Evolutionary conservation across 2,113 vertebrate species (phyloP).

Genomic region (Bettongia penicillata): DNA sequence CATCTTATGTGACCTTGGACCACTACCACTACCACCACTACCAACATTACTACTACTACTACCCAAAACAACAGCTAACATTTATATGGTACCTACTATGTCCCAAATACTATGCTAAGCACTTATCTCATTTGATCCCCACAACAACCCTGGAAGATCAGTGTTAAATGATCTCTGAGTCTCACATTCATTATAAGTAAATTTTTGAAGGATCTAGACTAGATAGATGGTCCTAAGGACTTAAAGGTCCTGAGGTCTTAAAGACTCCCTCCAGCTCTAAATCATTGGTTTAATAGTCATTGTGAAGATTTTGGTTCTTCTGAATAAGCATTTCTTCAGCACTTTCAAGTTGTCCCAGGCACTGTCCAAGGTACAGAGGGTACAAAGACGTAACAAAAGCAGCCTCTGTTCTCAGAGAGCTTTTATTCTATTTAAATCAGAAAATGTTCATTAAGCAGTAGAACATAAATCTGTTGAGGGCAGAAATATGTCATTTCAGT

Average conservation of each 20-base stretch:
- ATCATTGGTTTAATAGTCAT: not conserved
- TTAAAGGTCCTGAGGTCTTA: no score
- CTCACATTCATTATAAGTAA: not conserved
- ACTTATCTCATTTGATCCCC: not conserved
- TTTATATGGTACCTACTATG: not conserved
- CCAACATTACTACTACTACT: no score
- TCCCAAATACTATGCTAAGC: not conserved
- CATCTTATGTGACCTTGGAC: not conserved
- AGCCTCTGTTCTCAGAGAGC: not conserved
- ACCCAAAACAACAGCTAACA: not conserved
- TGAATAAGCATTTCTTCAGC: not conserved
- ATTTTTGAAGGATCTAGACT: not conserved
- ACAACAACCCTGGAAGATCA: not conserved
- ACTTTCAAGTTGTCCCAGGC: not conserved
- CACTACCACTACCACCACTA: not conserved
- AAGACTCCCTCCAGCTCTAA: not conserved
- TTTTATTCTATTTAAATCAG: not conserved
- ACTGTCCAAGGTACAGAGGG: not conserved
- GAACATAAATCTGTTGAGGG: not conserved
- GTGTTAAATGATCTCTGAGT: not conserved
- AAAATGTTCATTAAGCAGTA: not conserved
- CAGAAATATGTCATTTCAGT: not conserved
- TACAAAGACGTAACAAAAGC: not conserved
- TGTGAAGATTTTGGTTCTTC: not conserved
- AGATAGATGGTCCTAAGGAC: not conserved